A percentile compares a stretch with the other conserved stretches of the same genome.
These are phyloP conservation scores for Phalera bucephala DNA, from an alignment of 2,888 invertebrate species.

Conservation along the genomic window DNA sequence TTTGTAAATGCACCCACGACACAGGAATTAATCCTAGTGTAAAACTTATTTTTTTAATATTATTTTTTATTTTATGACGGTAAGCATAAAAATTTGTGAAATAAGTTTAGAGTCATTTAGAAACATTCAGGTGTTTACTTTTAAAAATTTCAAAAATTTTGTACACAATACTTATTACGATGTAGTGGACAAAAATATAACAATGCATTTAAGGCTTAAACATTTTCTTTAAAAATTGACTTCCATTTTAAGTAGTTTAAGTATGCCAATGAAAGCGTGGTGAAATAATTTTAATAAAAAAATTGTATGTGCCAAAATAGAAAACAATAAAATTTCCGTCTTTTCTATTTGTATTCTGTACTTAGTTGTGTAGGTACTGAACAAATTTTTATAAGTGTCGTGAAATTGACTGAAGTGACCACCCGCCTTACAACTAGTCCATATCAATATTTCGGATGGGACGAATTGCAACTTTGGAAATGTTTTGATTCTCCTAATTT, in stretches of 20 bases:
- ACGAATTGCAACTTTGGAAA: constrained; percentile 11
- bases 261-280: constrained; percentile 10
- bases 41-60: no score
- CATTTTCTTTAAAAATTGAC: constrained; percentile 12
- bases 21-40: no score
- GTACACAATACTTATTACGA: no score
- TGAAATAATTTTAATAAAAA: constrained; percentile 4
- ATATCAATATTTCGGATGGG: constrained; percentile 12
- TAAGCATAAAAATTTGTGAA: no score
- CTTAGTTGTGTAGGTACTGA: constrained; percentile 11
- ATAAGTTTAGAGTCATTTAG: no score
- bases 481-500: no score
- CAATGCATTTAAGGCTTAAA: no score
- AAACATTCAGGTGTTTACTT: no score
- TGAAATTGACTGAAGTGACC: constrained; percentile 40
- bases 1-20: no score
- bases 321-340: constrained; percentile 24
- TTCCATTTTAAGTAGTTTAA: constrained; percentile 9
- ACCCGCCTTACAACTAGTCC: constrained; percentile 49
- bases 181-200: no score
- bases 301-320: constrained; percentile 49
- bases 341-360: constrained; percentile 19
- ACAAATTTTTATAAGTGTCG: constrained; percentile 11
- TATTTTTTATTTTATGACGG: no score
- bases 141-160: no score